These are phyloP conservation scores for Casuarius casuarius DNA, from an alignment of 2,113 vertebrate species.

Conservation along the genomic window DNA sequence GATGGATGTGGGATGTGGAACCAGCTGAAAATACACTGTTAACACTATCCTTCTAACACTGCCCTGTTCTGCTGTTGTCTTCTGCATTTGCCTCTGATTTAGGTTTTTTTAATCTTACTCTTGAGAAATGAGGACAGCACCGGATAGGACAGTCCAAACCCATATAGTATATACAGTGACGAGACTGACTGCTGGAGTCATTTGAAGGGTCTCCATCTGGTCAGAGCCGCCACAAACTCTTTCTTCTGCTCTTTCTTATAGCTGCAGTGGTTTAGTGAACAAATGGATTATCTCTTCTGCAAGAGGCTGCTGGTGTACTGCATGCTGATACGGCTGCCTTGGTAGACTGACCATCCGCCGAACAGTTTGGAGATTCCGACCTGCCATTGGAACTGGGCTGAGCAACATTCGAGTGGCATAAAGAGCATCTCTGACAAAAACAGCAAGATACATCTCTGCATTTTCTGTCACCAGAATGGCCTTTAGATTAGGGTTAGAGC, in stretches of 20 bases:
- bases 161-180: background rate
- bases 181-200: background rate
- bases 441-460: background rate
- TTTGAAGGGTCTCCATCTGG: background rate
- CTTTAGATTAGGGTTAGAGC: background rate
- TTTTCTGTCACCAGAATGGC: background rate
- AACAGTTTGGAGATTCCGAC: background rate
- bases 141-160: background rate
- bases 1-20: no score
- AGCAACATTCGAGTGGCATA: background rate
- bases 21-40: background rate
- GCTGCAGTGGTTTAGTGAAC: background rate
- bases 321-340: fast-evolving
- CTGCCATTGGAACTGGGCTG: background rate
- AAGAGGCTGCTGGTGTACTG: background rate
- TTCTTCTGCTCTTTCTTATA: background rate
- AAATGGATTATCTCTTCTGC: background rate
- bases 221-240: background rate
- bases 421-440: background rate
- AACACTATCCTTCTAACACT: no score
- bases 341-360: background rate
- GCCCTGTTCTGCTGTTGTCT: no score
- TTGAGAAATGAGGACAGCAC: background rate
- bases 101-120: background rate
- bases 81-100: background rate